Evolutionary conservation across 2,888 invertebrate genomes (phyloP), one percentile per base, ranked within the genome.

Genomic region (Nudaria mundana): DNA sequence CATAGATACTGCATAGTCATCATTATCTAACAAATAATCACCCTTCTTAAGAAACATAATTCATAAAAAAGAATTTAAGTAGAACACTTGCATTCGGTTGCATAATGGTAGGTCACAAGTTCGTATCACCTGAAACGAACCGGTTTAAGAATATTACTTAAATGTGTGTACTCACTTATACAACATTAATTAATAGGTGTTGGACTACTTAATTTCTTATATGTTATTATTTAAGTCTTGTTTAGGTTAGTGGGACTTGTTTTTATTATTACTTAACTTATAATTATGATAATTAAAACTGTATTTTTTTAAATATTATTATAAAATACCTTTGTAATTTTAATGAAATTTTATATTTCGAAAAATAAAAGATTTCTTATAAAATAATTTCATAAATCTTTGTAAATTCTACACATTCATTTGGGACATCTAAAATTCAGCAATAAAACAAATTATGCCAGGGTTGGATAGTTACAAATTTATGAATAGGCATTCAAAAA

Each of bases 41-140:
- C 2, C 25, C 22, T 40, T 41, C 40, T 18, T 3, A 48, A 38
- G 38, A 10, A 33, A 22, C 23, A 36, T 30, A 20, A 30, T 30
- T 24, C 3, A 6, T 28, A 31, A 28, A 30, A 40, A 40, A 33
- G 30, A 16, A n/a, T n/a, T 3, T 29, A 49, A 49, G 43, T 52
- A 29, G 54, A 41, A 46, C 47, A 47, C 31, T 37, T 48, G 18
- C 30, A 30, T 46, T 40, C 30, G 1, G 16, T 34, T 34, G n/a
- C n/a, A n/a, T 26, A 34, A 34, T 12, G 2, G 3, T 25, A 5
- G 34, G 33, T 37, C 42, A 42, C 15, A 30, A 42, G 42, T 42
- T 42, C 42, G 15, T 3, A 18, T 2, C n/a, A 12, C 26, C 18
- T 16, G 25, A 16, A 38, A 30, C 30, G 10, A 43, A 28, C 34